Percentiles rank a stretch among this genome's conserved stretches.
Conservation (phyloP, 2,888 invertebrate species). For the Synergus japonicus region DNA sequence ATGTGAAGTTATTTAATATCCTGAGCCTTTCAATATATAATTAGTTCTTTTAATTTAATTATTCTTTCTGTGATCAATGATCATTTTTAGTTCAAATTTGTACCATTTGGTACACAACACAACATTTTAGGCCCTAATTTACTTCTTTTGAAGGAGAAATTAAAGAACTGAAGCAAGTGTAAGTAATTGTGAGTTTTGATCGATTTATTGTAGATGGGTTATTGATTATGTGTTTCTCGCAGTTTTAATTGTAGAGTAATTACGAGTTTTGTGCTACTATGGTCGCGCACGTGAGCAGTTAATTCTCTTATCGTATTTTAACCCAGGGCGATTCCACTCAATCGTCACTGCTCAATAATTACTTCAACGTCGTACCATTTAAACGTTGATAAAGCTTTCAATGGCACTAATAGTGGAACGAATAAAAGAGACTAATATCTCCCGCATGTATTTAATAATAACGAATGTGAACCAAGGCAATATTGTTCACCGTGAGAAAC, state of each 20-base stretch:
- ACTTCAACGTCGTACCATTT: slow-evolving; percentile 12
- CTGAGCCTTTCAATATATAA: too few relatives aligned
- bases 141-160: too few relatives aligned
- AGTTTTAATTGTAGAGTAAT: slow-evolving; percentile 10
- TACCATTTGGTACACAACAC: too few relatives aligned
- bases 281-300: background rate
- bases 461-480: slow-evolving; percentile 3
- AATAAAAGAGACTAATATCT: slow-evolving; percentile 35
- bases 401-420: slow-evolving; percentile 27
- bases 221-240: background rate
- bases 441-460: slow-evolving; percentile 14
- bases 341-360: slow-evolving; percentile 32
- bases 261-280: background rate
- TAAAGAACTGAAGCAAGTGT: background rate
- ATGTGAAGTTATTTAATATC: too few relatives aligned
- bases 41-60: too few relatives aligned
- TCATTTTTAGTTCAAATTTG: too few relatives aligned
- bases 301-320: slow-evolving; percentile 29
- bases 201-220: background rate
- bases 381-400: slow-evolving; percentile 21
- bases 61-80: too few relatives aligned
- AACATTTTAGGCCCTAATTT: too few relatives aligned
- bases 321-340: slow-evolving; percentile 37
- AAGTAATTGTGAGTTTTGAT: background rate
- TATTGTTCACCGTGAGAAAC: slow-evolving; percentile 16